Conservation (phyloP, 1,140 invertebrate genomes). For the Olivierus martensii region DNA sequence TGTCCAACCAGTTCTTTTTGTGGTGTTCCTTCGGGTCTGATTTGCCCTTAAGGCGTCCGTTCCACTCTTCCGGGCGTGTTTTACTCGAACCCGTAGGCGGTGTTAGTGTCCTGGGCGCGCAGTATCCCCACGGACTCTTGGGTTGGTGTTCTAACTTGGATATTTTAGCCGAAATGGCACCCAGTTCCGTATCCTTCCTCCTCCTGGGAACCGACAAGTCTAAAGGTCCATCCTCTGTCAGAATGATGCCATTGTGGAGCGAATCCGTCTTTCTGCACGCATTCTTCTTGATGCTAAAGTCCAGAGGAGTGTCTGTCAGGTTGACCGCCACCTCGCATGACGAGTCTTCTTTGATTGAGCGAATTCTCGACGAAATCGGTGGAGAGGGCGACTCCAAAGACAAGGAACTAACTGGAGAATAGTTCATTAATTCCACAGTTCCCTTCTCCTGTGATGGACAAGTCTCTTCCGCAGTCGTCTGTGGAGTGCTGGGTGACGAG, state of each 20-base stretch:
- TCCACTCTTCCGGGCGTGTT: slow-evolving; percentile 3
- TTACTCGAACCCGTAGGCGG: slow-evolving; percentile 17
- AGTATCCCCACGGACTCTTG: slow-evolving; percentile 13
- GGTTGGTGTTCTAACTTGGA: slow-evolving; percentile 37
- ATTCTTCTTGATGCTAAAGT: slow-evolving; percentile 55
- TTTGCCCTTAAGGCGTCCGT: slow-evolving; percentile 6
- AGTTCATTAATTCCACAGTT: no score
- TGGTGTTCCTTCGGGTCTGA: neutral
- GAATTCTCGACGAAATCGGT: no score
- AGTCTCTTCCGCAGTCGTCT: no score
- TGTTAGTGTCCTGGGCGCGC: slow-evolving; percentile 26
- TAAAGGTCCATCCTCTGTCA: slow-evolving; percentile 48
- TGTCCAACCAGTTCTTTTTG: slow-evolving; percentile 16
- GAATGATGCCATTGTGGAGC: slow-evolving; percentile 43
- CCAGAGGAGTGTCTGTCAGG: slow-evolving; percentile 32
- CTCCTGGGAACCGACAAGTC: slow-evolving; percentile 61
- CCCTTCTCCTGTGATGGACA: no score
- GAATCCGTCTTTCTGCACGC: slow-evolving; percentile 24
- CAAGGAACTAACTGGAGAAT: no score
- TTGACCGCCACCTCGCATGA: no score
- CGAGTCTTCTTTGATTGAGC: no score
- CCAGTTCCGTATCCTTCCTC: slow-evolving; percentile 31
- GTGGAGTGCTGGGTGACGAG: no score
- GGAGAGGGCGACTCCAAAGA: no score
- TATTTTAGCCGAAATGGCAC: slow-evolving; percentile 34